A percentile compares a stretch with the other conserved stretches of the same genome.
Evolutionary conservation across 2,113 vertebrate species (phyloP).

Genomic region (Menidia beryllina): DNA sequence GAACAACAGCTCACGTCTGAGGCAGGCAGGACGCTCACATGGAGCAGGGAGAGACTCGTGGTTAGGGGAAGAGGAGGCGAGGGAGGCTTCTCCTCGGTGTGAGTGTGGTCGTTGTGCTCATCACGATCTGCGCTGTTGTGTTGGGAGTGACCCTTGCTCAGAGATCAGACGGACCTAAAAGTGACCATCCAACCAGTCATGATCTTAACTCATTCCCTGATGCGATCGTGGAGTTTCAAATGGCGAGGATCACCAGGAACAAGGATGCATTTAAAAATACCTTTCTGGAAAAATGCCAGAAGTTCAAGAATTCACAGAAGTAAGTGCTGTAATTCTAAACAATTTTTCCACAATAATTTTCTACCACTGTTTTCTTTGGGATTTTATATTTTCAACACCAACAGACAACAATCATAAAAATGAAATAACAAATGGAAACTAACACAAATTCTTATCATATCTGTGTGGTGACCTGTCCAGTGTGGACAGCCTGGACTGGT

Average conservation of each 20-base stretch:
- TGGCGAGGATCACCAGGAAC: no score
- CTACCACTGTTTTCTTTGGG: no score
- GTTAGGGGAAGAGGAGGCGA: fast-evolving
- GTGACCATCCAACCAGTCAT: no score
- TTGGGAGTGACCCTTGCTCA: background rate
- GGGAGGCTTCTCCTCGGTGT: fast-evolving
- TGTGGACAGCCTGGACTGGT: no score
- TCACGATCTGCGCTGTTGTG: background rate
- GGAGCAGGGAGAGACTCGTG: fast-evolving
- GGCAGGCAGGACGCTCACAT: background rate
- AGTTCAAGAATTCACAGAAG: constrained; percentile 22
- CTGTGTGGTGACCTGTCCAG: no score
- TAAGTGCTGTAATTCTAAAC: constrained; percentile 6
- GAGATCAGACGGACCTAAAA: fast-evolving
- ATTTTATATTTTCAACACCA: no score
- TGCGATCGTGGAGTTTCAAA: no score
- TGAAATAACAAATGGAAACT: no score
- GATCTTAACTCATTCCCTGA: no score
- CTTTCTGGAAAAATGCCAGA: constrained; percentile 29
- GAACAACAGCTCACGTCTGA: background rate
- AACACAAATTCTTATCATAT: no score
- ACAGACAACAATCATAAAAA: no score
- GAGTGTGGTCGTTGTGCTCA: fast-evolving
- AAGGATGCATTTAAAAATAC: background rate
- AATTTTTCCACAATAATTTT: background rate